These are phyloP conservation scores for Sebastes cheni DNA, from an alignment of 2,797 vertebrate genomes.

Conservation along the genomic window DNA sequence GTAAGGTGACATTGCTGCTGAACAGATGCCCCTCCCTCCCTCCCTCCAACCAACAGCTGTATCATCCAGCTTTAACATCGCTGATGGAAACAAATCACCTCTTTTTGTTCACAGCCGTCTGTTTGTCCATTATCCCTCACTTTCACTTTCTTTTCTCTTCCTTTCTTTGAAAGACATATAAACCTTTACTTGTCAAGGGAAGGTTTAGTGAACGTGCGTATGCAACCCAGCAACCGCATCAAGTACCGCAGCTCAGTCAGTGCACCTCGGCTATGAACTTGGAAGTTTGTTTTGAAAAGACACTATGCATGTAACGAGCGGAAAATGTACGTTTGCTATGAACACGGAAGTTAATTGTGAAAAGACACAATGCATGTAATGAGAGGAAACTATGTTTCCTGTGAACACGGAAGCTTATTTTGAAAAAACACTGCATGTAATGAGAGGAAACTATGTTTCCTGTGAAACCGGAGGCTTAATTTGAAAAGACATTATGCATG, in stretches of 20 bases:
- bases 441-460: background rate
- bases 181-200: background rate
- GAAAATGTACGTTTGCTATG: too few relatives aligned
- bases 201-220: background rate
- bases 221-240: too few relatives aligned
- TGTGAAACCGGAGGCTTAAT: too few relatives aligned
- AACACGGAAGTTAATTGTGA: too few relatives aligned
- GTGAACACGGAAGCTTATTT: background rate
- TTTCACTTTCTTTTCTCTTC: background rate
- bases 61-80: slow-evolving; percentile 9
- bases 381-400: too few relatives aligned
- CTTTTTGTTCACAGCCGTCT: background rate
- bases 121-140: background rate
- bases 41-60: background rate
- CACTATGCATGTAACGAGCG: too few relatives aligned
- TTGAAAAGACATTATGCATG: too few relatives aligned
- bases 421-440: background rate
- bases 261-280: background rate
- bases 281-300: background rate
- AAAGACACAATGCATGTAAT: too few relatives aligned
- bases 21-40: slow-evolving; percentile 14
- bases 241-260: background rate
- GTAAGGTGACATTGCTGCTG: slow-evolving; percentile 35
- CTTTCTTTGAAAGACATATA: background rate
- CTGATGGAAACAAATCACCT: slow-evolving; percentile 15